These are phyloP conservation scores for Cairina moschata DNA, from an alignment of 2,113 vertebrate genomes.

Conservation along the genomic window DNA sequence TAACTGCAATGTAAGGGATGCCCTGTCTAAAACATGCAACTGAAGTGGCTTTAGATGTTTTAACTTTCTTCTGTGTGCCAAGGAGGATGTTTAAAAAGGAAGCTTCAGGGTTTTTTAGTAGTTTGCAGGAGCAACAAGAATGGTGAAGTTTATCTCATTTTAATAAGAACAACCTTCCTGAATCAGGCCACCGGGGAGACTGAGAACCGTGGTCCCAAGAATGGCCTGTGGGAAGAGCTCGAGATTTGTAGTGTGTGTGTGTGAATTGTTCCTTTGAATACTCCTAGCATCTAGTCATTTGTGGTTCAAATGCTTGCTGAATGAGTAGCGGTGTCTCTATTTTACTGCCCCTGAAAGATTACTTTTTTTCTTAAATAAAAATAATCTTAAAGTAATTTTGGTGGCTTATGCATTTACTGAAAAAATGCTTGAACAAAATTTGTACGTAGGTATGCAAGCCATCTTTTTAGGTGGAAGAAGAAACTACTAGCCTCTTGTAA, in stretches of 20 bases:
- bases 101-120: not conserved
- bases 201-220: not conserved
- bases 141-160: not conserved
- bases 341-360: not conserved
- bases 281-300: not conserved
- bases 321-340: not conserved
- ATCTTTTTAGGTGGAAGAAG: not conserved
- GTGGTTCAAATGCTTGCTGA: not conserved
- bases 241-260: not conserved
- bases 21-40: not conserved
- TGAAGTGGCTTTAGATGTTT: not conserved
- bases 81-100: not conserved
- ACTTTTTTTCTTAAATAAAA: not conserved
- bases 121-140: not conserved
- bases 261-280: not conserved
- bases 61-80: not conserved
- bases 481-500: fast-evolving
- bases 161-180: not conserved
- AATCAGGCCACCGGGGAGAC: not conserved
- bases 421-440: not conserved
- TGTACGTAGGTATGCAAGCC: not conserved
- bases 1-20: not conserved
- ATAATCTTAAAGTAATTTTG: not conserved
- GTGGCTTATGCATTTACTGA: not conserved
- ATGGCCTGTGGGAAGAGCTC: not conserved